Percentiles rank a stretch among this genome's conserved stretches.
phyloP scores from a whole-genome alignment of 2,888 invertebrate species.

The Sinhomidia bicolor region DNA sequence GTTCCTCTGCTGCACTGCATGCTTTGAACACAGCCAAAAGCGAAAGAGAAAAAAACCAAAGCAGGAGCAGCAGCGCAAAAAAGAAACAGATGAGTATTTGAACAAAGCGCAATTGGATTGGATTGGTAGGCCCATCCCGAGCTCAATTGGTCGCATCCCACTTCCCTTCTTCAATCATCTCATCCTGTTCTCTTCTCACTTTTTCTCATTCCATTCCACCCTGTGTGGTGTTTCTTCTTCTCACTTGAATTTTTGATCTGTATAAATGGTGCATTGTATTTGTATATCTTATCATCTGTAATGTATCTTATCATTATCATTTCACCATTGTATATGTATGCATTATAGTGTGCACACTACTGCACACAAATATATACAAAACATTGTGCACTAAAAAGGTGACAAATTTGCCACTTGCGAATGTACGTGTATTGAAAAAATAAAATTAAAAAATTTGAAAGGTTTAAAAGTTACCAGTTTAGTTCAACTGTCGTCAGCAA shows the following conservation, averaged over 20 bases:
- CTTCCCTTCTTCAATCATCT: conserved; percentile 32
- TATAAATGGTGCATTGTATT: too few relatives aligned
- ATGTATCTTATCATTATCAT: too few relatives aligned
- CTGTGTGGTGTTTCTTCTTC: not conserved
- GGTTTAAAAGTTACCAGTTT: too few relatives aligned
- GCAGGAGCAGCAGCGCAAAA: too few relatives aligned
- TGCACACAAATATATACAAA: not conserved
- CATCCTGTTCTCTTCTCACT: not conserved
- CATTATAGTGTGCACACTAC: not conserved
- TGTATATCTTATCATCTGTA: too few relatives aligned
- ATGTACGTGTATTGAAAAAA: too few relatives aligned
- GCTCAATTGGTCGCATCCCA: conserved; percentile 53
- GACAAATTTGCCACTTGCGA: not conserved
- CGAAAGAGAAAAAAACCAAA: too few relatives aligned
- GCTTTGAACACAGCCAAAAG: too few relatives aligned
- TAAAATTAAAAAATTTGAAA: not conserved
- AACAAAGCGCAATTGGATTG: conserved; percentile 58
- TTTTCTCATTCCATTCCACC: not conserved
- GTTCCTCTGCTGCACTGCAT: too few relatives aligned
- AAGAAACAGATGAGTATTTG: conserved; percentile 56
- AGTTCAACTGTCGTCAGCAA: too few relatives aligned
- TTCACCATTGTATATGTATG: not conserved
- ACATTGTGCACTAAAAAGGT: not conserved
- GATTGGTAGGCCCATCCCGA: conserved; percentile 71
- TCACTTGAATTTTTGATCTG: not conserved